These are phyloP conservation scores for Habroteleia sp. DNA, from an alignment of 2,888 invertebrate genomes.

Conservation along the genomic window DNA sequence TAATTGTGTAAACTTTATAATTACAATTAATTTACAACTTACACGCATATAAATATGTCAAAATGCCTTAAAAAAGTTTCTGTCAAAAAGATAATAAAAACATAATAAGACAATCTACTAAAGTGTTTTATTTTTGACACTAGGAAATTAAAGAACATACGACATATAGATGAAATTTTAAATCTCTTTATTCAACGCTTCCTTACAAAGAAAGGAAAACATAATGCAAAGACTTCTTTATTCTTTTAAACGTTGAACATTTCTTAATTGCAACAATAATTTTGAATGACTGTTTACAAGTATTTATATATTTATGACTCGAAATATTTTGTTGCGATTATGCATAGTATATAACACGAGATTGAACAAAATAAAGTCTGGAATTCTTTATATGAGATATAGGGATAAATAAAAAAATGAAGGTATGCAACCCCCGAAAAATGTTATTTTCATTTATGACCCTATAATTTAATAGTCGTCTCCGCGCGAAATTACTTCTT, in stretches of 20 bases:
- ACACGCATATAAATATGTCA: slow-evolving; percentile 21
- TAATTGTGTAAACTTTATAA: slow-evolving; percentile 4
- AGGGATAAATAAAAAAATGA: slow-evolving; percentile 25
- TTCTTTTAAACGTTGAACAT: slow-evolving; percentile 13
- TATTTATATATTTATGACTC: slow-evolving; percentile 27
- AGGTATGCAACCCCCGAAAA: slow-evolving; percentile 19
- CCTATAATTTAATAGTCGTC: slow-evolving; percentile 90
- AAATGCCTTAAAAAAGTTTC: slow-evolving; percentile 45
- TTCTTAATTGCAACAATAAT: slow-evolving; percentile 37
- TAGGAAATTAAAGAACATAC: too few relatives aligned
- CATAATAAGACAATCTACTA: slow-evolving; percentile 1
- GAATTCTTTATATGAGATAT: slow-evolving; percentile 13
- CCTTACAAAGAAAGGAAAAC: slow-evolving; percentile 43
- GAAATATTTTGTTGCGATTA: not conserved
- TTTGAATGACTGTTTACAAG: slow-evolving; percentile 35
- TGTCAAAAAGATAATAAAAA: slow-evolving; percentile 48
- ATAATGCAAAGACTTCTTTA: slow-evolving; percentile 31
- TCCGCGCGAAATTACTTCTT: slow-evolving; percentile 98
- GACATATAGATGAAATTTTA: slow-evolving; percentile 47
- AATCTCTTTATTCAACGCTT: slow-evolving; percentile 55
- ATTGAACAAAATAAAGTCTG: slow-evolving; percentile 12
- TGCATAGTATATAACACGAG: slow-evolving; percentile 3
- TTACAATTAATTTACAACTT: slow-evolving; percentile 3
- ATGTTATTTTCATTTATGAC: slow-evolving; percentile 25
- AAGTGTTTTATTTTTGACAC: not conserved